These are phyloP conservation scores for Cichladusa arquata DNA, from an alignment of 2,113 vertebrate species.

Conservation along the genomic window DNA sequence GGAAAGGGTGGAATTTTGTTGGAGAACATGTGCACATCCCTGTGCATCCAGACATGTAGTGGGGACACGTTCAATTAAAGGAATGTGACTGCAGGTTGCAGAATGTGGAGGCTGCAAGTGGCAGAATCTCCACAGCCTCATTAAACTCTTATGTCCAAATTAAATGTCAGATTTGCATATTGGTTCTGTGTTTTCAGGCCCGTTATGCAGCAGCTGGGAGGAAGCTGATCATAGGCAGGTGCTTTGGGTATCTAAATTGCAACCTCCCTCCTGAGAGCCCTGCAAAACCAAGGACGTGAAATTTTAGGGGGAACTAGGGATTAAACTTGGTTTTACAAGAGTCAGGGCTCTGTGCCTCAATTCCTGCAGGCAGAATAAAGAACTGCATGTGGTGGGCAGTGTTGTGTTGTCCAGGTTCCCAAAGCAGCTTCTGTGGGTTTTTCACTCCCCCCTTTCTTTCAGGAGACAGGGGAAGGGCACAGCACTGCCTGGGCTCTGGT, in stretches of 20 bases:
- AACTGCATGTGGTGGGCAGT: background rate
- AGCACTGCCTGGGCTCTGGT: background rate
- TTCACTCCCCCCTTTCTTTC: background rate
- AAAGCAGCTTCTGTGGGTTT: background rate
- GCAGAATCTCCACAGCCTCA: conserved; percentile 49
- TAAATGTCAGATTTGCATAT: conserved; percentile 70
- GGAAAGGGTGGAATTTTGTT: background rate
- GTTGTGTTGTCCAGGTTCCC: background rate
- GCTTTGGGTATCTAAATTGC: background rate
- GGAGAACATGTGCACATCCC: background rate
- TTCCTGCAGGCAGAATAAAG: background rate
- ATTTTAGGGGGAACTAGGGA: background rate
- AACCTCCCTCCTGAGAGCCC: background rate
- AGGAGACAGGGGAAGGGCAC: background rate
- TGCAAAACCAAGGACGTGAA: background rate
- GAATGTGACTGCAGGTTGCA: background rate
- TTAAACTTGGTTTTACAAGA: background rate
- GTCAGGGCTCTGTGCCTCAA: background rate
- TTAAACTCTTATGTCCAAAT: conserved; percentile 61
- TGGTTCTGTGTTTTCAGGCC: background rate
- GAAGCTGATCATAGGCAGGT: background rate
- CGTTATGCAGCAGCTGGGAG: background rate
- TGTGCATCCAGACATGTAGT: background rate
- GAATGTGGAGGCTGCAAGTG: conserved; percentile 45
- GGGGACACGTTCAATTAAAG: background rate